Base-by-base conservation (phyloP, 1,140 invertebrate genomes). In the Ceratosolen fusciceps region DNA sequence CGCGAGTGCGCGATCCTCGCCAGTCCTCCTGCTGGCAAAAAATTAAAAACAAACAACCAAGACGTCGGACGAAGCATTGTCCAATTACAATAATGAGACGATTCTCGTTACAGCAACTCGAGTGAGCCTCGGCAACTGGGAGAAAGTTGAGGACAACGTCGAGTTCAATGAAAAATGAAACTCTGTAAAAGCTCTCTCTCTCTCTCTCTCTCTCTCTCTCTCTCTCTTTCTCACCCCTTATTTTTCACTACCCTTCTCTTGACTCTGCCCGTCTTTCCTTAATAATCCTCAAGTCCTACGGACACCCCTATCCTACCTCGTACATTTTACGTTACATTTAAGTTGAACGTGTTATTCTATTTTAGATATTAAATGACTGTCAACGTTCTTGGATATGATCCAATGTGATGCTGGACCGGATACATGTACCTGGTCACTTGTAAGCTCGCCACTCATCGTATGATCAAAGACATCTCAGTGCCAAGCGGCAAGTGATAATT, bases 41-140 rank as follows among this genome's bases (percentile, higher is more conserved):
- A 84, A 84, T 85, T 84, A 83, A 79, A 83, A 81, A 83, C 79
- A 84, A 83, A 83, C 76, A 77, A 47, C 19, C 29, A 34, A 82
- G 80, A 82, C 65, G 73, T 52, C 73, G 65, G 54, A 67, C 54
- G 56, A 72, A 58, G 83, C 83, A 83, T 85, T 84, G 84, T 87
- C 84, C 87, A 90, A 89, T 89, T 89, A 89, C 85, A 87, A 87
- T 88, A 90, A 89, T 86, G 85, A 88, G 85, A 85, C 79, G 83
- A 82, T 80, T 84, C 82, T 85, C 82, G 85, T 86, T 87, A 85
- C 77, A 43, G 49, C 65, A 58, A 80, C 43, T 72, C 80, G 68
- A 56, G 67, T 19, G 37, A 72, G 31, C 21, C 26, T 60, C 39
- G 5, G 16, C 74, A 52, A 73, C 71, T 9, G 14, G 31, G 10